These are phyloP conservation scores for Dorcus parallelipipedus DNA, from an alignment of 2,888 invertebrate species.

Conservation along the genomic window DNA sequence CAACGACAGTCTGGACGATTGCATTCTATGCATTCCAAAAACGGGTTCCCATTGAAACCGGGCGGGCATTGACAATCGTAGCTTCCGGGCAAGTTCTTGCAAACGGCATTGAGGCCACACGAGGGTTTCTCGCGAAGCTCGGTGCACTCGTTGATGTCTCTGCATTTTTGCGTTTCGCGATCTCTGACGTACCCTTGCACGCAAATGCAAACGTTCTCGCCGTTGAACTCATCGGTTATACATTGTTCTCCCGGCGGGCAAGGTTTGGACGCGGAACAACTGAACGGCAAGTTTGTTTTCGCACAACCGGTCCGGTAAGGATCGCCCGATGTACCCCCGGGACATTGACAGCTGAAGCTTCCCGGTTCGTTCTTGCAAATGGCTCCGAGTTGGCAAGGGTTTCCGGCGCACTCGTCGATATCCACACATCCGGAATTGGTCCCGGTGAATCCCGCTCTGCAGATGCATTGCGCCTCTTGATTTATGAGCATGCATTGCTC, in stretches of 20 bases:
- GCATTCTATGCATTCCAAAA: constrained; percentile 67
- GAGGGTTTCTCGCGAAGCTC: constrained; percentile 71
- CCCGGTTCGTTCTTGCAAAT: constrained; percentile 88
- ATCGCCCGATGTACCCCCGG: constrained; percentile 75
- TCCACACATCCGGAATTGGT: constrained; percentile 75
- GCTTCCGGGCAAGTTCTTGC: constrained; percentile 89
- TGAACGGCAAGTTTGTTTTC: constrained; percentile 60
- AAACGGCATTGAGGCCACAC: constrained; percentile 85
- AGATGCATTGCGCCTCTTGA: constrained; percentile 79
- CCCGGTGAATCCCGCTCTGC: constrained; percentile 78
- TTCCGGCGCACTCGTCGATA: constrained; percentile 81
- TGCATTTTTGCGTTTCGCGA: constrained; percentile 68
- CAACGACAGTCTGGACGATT: constrained; percentile 81
- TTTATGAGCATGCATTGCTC: constrained; percentile 85
- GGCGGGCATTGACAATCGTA: constrained; percentile 89
- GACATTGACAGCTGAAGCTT: constrained; percentile 83
- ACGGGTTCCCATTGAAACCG: constrained; percentile 88
- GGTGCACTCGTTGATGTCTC: constrained; percentile 83
- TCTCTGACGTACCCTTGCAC: constrained; percentile 83
- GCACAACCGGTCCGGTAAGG: constrained; percentile 76
- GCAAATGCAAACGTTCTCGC: constrained; percentile 84
- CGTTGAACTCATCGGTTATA: constrained; percentile 68
- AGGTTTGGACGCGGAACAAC: constrained; percentile 72
- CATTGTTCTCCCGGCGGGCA: constrained; percentile 85
- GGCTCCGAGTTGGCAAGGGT: constrained; percentile 80